These are phyloP conservation scores for Chironomus riparius DNA, from an alignment of 2,888 invertebrate species.

Conservation along the genomic window DNA sequence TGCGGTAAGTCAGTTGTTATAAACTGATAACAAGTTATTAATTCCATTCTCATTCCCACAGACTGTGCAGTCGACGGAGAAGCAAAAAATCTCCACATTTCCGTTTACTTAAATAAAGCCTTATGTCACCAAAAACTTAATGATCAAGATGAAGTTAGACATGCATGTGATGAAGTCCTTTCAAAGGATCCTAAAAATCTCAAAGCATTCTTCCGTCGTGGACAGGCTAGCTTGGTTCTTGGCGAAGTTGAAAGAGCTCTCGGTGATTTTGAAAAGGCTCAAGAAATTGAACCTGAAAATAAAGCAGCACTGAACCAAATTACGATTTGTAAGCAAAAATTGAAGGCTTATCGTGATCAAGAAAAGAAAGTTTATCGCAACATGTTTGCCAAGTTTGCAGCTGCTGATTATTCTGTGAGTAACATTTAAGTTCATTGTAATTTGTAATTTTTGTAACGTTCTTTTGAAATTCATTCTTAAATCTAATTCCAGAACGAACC, in stretches of 20 bases:
- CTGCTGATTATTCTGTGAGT: conserved; percentile 48
- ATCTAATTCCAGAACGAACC: no score
- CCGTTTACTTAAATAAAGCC: conserved; percentile 71
- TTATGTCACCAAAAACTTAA: conserved; percentile 67
- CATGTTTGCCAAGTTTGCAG: conserved; percentile 91
- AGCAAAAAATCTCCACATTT: conserved; percentile 51
- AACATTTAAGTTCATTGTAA: no score
- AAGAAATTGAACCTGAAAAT: conserved; percentile 75
- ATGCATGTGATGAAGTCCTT: conserved; percentile 66
- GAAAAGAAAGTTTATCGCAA: conserved; percentile 86
- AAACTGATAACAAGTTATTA: not conserved
- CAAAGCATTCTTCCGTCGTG: conserved; percentile 84
- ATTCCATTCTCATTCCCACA: not conserved
- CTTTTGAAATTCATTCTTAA: no score
- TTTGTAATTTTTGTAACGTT: no score
- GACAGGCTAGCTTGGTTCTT: conserved; percentile 65
- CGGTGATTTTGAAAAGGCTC: conserved; percentile 65
- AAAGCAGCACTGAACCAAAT: conserved; percentile 78
- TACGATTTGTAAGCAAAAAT: conserved; percentile 56
- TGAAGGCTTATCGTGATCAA: conserved; percentile 65
- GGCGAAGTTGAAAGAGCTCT: conserved; percentile 71
- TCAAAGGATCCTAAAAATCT: conserved; percentile 65
- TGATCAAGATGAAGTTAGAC: conserved; percentile 57
- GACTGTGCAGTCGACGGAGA: conserved; percentile 42
- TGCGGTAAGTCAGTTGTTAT: conserved; percentile 30